Base-by-base conservation (phyloP, 2,888 invertebrate species). In the Acheta domesticus region DNA sequence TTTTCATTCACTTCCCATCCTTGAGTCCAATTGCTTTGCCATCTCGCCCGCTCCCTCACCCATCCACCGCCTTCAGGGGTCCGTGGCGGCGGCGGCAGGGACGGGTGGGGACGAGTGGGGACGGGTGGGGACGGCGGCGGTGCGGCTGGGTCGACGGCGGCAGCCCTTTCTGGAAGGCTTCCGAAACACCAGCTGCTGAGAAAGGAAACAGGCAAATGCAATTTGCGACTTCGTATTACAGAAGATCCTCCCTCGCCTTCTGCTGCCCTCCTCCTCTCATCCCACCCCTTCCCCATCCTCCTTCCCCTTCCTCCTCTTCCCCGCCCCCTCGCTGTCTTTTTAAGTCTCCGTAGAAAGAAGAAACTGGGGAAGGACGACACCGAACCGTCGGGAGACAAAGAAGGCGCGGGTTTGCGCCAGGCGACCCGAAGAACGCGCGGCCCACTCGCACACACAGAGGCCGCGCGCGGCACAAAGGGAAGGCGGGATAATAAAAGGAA, bases 121-220 rank as follows among this genome's bases (percentile, higher is more conserved):
- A 36, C 36, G 36, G 8, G 36, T 36, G 36, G 5, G 36, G 36
- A 36, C 36, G 36, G 36, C 5, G 36, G 36, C 36, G 5, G 5
- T 0, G 62, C 62, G 14, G 62, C 62, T 62, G 14, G 62, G n/a
- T 3, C 62, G 62, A n/a, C n/a, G 62, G 62, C 62, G n/a, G 62
- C 62, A 62, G 14, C 62, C 62, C 62, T 62, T 62, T 62, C 16
- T 14, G 16, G 8, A n/a, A 62, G 62, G 14, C 62, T 62, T 62
- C 48, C 79, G 79, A 79, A 79, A 79, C 79, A 79, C 79, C 79
- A 79, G 76, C 79, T 79, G 79, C 79, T 76, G 79, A 79, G 73
- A 76, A 62, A 78, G 80, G 81, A 80, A 80, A 81, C 81, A 81
- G 79, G 81, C 79, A 80, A 81, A 81, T 81, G 81, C 81, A 81